Base-by-base conservation (phyloP, 2,888 invertebrate species). In the Lithophane socia region DNA sequence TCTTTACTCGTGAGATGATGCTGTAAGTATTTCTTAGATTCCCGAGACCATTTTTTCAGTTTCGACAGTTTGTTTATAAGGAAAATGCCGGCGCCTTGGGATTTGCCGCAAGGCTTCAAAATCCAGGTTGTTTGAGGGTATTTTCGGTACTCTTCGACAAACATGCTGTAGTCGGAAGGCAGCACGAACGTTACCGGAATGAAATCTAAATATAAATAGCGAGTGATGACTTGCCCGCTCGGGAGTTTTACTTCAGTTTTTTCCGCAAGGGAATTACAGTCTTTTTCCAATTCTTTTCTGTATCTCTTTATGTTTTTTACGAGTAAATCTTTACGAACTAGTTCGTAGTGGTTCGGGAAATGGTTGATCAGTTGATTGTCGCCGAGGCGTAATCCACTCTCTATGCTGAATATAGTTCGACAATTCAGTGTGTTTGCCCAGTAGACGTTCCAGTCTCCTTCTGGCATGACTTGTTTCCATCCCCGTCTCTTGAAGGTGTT, bases 221-320 rank as follows among this genome's bases (percentile, higher is more conserved):
- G 97, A 21, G 97, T 97, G 72, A 97, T 97, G 44, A 94, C 93
- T 69, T 98, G 98, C 56, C 98, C 98, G 29, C 94, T 96, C 1
- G 93, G 91, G 42, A 96, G 92, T 77, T 92, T 93, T 54, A 94
- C 87, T 83, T 96, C 96, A 1, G 92, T 89, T 92, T 98, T 98
- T 90, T 98, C 98, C 0, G 99, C 99, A 80, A 99, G 94, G 2
- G 98, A 97, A 94, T 98, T 99, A 61, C 98, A 98, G 91, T 99
- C 99, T 88, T 98, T 98, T 92, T 99, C 99, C 87, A 99, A 96
- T 87, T 99, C 99, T 91, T 98, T 98, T 75, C 99, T 97, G 93
- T 99, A 99, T 56, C 99, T 96, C 93, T 99, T 99, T 73, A 99
- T 99, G 91, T 99, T 99, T 95, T 99, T 99, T 73, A 99, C 99